phyloP scores from a whole-genome alignment of 2,888 invertebrate species.

The Escarpia spicata region DNA sequence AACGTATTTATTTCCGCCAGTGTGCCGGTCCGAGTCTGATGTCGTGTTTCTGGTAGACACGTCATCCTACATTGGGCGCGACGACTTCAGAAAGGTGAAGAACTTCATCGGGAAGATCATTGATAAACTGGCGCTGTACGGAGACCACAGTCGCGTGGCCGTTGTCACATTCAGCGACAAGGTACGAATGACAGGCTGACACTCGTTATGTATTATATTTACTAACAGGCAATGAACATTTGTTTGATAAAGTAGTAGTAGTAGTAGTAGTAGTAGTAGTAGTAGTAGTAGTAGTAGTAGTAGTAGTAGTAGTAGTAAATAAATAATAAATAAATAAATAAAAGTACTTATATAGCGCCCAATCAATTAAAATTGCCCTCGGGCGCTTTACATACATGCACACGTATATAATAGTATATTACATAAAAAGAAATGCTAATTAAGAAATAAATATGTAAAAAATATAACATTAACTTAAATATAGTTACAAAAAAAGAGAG shows the following conservation, averaged over 20 bases:
- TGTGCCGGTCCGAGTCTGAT: conserved; percentile 36
- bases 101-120: conserved; percentile 35
- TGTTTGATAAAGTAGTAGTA: not conserved
- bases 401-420: no score
- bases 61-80: conserved; percentile 32
- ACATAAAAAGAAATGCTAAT: no score
- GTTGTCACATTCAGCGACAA: conserved; percentile 38
- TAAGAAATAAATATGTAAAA: no score
- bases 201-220: not conserved
- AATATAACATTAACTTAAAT: no score
- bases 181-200: not conserved
- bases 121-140: conserved; percentile 36
- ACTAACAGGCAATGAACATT: not conserved
- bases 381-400: no score
- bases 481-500: no score
- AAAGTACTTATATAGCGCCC: no score
- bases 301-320: no score
- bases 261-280: not conserved
- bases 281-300: no score
- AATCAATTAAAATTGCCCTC: no score
- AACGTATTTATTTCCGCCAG: conserved; percentile 20
- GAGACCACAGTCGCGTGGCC: conserved; percentile 38
- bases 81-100: conserved; percentile 35
- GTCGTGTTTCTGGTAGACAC: conserved; percentile 36
- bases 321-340: no score